Percentiles rank a stretch among this genome's conserved stretches.
These are phyloP conservation scores for Eristalis intricaria DNA, from an alignment of 2,888 invertebrate genomes.

Conservation along the genomic window DNA sequence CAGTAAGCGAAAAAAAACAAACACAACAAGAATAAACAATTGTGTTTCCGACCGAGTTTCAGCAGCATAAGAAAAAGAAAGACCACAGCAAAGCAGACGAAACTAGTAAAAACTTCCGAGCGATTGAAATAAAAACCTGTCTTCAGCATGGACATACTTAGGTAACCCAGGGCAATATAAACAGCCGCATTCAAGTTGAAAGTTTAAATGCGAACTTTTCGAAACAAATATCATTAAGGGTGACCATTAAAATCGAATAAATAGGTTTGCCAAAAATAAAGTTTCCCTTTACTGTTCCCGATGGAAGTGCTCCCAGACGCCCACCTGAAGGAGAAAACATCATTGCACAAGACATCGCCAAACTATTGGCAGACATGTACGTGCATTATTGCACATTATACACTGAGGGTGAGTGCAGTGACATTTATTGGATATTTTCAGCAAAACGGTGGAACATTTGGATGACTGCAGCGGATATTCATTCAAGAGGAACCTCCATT, in stretches of 20 bases:
- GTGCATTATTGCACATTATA: no score
- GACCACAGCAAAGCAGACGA: slow-evolving; percentile 5
- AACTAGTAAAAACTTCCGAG: slow-evolving; percentile 25
- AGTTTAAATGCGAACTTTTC: slow-evolving; percentile 54
- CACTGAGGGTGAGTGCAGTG: no score
- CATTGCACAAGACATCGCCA: no score
- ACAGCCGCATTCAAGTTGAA: slow-evolving; percentile 30
- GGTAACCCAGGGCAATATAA: slow-evolving; percentile 46
- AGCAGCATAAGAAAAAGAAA: slow-evolving; percentile 1
- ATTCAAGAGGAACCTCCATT: not conserved
- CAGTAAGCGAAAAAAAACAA: not conserved
- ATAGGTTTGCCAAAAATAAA: slow-evolving; percentile 62
- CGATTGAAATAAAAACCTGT: slow-evolving; percentile 21
- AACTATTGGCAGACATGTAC: no score
- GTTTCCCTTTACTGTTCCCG: slow-evolving; percentile 19
- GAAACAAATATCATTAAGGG: slow-evolving; percentile 65
- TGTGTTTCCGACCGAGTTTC: slow-evolving; percentile 36
- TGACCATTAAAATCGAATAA: slow-evolving; percentile 70
- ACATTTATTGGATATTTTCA: no score
- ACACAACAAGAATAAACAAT: not conserved
- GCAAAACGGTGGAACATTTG: no score
- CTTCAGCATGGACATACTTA: not conserved
- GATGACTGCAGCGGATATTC: no score
- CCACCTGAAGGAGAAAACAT: not conserved
- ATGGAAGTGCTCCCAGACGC: not conserved